Evolutionary conservation across 2,888 invertebrate species (phyloP).

Genomic region (Synergus itoensis): DNA sequence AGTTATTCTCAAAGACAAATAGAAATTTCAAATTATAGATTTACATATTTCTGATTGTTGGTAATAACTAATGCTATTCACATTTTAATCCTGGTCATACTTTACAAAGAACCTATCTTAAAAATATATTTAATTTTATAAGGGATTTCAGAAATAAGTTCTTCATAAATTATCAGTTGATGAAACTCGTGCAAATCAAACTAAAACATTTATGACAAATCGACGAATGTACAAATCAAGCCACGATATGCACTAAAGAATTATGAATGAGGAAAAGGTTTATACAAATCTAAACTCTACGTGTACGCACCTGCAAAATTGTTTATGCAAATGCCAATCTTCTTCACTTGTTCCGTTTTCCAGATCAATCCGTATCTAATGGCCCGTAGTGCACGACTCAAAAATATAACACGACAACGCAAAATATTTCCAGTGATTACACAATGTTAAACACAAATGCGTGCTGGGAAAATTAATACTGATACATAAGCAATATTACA

Average conservation of each 20-base stretch:
- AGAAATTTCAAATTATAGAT: not conserved
- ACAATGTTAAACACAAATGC: conserved; percentile 66
- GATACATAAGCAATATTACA: conserved; percentile 28
- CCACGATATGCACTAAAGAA: not conserved
- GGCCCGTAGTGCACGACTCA: conserved; percentile 68
- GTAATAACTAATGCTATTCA: not conserved
- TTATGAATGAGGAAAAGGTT: conserved; percentile 43
- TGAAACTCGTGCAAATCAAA: conserved; percentile 5
- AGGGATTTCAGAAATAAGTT: conserved; percentile 6
- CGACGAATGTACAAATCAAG: conserved; percentile 8
- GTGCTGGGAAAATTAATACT: conserved; percentile 59
- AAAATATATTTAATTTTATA: not conserved
- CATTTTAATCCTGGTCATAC: not conserved
- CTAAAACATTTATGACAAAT: not conserved
- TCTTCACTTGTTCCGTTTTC: conserved; percentile 46
- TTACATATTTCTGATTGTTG: not conserved
- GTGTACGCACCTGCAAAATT: conserved; percentile 57
- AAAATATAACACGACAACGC: conserved; percentile 66
- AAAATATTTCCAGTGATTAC: conserved; percentile 64
- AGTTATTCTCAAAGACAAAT: not conserved
- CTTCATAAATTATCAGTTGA: not conserved
- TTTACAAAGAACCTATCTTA: not conserved
- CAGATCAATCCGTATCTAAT: conserved; percentile 65
- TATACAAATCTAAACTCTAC: conserved; percentile 42
- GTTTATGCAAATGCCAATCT: conserved; percentile 60